A percentile compares a stretch with the other conserved stretches of the same genome.
These are phyloP conservation scores for Mystacornis crossleyi DNA, from an alignment of 2,113 vertebrate genomes.

Conservation along the genomic window DNA sequence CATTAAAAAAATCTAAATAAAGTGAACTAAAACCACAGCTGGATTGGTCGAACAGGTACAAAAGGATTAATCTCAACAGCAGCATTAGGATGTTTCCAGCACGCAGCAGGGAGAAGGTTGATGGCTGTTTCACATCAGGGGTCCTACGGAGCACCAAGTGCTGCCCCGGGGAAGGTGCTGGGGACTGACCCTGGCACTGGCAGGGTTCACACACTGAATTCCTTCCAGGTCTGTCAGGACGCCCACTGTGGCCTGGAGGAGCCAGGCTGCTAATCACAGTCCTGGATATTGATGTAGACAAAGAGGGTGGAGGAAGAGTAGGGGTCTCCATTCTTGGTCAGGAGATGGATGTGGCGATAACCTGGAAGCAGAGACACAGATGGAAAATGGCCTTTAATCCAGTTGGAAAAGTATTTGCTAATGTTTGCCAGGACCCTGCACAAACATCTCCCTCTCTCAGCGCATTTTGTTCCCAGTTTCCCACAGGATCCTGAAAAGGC, in stretches of 20 bases:
- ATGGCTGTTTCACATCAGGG: not conserved
- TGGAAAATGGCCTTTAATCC: not conserved
- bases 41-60: not conserved
- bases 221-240: not conserved
- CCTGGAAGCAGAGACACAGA: constrained; percentile 73
- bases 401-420: not conserved
- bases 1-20: not conserved
- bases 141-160: not conserved
- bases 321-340: constrained; percentile 84
- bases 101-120: not conserved
- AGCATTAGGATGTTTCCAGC: constrained; percentile 36
- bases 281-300: constrained; percentile 80
- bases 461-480: not conserved
- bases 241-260: not conserved
- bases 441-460: not conserved
- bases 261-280: constrained; percentile 55
- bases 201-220: not conserved
- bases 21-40: constrained; percentile 26
- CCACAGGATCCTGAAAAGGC: not conserved
- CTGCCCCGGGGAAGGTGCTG: constrained; percentile 15
- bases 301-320: constrained; percentile 89
- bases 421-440: not conserved
- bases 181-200: not conserved
- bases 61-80: constrained; percentile 7
- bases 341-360: constrained; percentile 92